Evolutionary conservation across 2,113 vertebrate species (phyloP), one percentile per base, ranked within the genome.

Genomic region (Siphamia tubifer): DNA sequence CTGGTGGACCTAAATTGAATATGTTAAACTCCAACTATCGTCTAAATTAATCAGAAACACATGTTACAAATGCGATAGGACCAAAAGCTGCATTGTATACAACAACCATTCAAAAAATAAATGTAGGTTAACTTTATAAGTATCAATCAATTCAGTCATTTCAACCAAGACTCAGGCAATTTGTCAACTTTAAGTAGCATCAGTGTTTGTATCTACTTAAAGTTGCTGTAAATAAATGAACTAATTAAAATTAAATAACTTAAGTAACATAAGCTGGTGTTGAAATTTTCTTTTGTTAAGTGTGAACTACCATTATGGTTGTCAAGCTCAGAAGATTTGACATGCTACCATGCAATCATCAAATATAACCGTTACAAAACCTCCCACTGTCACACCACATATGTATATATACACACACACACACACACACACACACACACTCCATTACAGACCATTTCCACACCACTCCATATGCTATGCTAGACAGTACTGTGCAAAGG

Each of bases 261-360:
- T n/a, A n/a, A 21, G 54, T 44, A 24, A 17, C 25, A n/a, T 61
- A 7, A 0, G 2, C 28, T 8, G 30, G 20, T 42, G 27, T 17
- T 40, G 3, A 42, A n/a, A n/a, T n/a, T n/a, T n/a, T 20, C 64
- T 1, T 43, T 10, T 3, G 31, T 5, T 27, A 31, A 40, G 8
- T 10, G 51, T 39, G 15, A 21, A 45, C 5, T 16, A 6, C 30
- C 42, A 11, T 47, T 63, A n/a, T 35, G 8, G 32, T 47, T 39
- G 34, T 75, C 20, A 56, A 5, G 21, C 20, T 69, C 15, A 39
- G 19, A 54, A 35, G 5, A n/a, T 44, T 5, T 28, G 23, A 56
- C 64, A 81, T 86, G 68, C 83, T 30, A 3, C 25, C 80, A 79
- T 86, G 77, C 84, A 27, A 38, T 17, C 34, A 75, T 53, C 25